Conservation (phyloP, 2,888 invertebrate genomes). For the Nephrocerus scutellatus region DNA sequence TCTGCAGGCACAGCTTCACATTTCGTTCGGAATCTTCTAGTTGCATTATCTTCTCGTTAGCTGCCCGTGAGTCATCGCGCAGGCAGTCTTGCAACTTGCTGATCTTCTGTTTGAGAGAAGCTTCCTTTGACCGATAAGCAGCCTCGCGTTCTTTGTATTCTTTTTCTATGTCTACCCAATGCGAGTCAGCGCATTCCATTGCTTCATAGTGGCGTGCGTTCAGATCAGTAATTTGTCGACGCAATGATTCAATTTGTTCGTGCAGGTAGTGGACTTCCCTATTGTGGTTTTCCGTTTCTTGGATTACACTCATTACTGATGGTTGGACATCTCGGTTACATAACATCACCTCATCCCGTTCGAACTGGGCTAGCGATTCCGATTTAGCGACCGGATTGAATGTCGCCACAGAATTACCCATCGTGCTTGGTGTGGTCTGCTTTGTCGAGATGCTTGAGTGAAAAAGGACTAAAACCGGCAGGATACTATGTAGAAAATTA, state of each 20-base stretch:
- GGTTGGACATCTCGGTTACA: slow-evolving; percentile 1
- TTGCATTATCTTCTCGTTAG: slow-evolving; percentile 52
- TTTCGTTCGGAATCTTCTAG: slow-evolving; percentile 55
- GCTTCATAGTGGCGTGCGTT: slow-evolving; percentile 64
- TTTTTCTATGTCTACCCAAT: slow-evolving; percentile 63
- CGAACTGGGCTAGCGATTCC: slow-evolving; percentile 1
- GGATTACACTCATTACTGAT: slow-evolving; percentile 1
- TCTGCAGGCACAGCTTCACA: slow-evolving; percentile 52
- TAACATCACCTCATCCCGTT: not conserved
- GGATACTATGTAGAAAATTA: slow-evolving; percentile 31
- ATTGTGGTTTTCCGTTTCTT: slow-evolving; percentile 10
- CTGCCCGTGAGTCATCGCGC: slow-evolving; percentile 50
- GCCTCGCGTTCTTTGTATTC: slow-evolving; percentile 57
- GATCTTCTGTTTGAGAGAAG: slow-evolving; percentile 52
- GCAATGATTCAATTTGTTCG: slow-evolving; percentile 38
- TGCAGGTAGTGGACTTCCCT: slow-evolving; percentile 30
- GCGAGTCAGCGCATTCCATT: slow-evolving; percentile 63
- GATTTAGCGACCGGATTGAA: slow-evolving; percentile 1
- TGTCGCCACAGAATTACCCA: slow-evolving; percentile 20
- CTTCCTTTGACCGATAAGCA: slow-evolving; percentile 48
- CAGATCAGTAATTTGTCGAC: slow-evolving; percentile 50
- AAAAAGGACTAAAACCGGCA: slow-evolving; percentile 33
- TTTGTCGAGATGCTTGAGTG: not conserved
- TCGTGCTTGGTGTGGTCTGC: slow-evolving; percentile 2
- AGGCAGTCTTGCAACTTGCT: slow-evolving; percentile 52